Conservation (phyloP, 1,140 invertebrate species). For the Anoplophora glabripennis region DNA sequence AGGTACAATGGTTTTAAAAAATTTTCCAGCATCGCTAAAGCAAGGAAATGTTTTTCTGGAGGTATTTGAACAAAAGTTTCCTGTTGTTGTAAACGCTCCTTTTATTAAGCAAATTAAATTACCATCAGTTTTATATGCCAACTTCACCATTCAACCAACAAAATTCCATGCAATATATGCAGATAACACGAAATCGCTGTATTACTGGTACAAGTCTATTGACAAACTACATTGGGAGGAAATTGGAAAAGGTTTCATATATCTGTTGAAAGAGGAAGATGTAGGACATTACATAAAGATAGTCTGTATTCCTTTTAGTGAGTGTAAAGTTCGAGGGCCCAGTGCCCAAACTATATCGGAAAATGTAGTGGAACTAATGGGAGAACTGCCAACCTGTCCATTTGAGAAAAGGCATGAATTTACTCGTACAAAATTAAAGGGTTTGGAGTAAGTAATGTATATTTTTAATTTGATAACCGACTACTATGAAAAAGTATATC, state of each 20-base stretch:
- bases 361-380: slow-evolving; percentile 57
- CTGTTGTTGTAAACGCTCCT: slow-evolving; percentile 72
- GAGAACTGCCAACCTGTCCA: slow-evolving; percentile 63
- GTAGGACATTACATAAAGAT: slow-evolving; percentile 66
- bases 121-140: slow-evolving; percentile 66
- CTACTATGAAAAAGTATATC: too few species aligned
- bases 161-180: slow-evolving; percentile 64
- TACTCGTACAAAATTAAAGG: slow-evolving; percentile 57
- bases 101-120: slow-evolving; percentile 63
- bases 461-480: too few species aligned
- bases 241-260: slow-evolving; percentile 57
- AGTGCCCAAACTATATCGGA: slow-evolving; percentile 57
- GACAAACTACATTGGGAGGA: slow-evolving; percentile 56
- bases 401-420: slow-evolving; percentile 75
- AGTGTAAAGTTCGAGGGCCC: slow-evolving; percentile 56
- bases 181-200: slow-evolving; percentile 55
- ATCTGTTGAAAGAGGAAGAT: slow-evolving; percentile 56
- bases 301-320: slow-evolving; percentile 56
- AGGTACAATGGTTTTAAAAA: slow-evolving; percentile 6
- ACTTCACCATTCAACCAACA: slow-evolving; percentile 70
- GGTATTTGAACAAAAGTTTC: slow-evolving; percentile 51
- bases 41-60: background rate
- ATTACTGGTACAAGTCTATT: slow-evolving; percentile 62
- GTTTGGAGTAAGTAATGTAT: slow-evolving; percentile 44
- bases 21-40: background rate